Base-by-base conservation (phyloP, 2,113 vertebrate species). In the Semicossyphus pulcher region DNA sequence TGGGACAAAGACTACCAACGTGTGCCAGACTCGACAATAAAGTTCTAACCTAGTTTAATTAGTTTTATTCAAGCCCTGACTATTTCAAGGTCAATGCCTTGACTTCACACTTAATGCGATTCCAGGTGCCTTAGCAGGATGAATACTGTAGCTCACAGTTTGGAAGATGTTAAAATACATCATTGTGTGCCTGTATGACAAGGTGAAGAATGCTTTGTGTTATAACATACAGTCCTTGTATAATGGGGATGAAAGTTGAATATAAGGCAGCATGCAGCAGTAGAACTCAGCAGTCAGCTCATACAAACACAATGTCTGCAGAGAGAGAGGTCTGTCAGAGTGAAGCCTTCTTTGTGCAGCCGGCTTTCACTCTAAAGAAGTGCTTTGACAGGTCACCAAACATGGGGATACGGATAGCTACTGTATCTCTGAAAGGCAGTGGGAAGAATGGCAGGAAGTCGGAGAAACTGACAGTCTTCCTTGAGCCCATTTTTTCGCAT, bases 21-120 rank as follows among this genome's bases (percentile, higher is more conserved):
- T 83, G 60, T 87, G 73, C 78, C 44, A 64, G 69, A 65, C 44
- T 83, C 51, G 57, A 81, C 49, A 90, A 78, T 84, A 88, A 89
- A 90, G 66, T 71, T 85, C 31, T 57, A 37, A 86, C 25, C 48
- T 78, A 39, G 78, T 80, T 77, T 60, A 47, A 15, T 71, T 58
- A 80, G 75, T 63, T 56, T 53, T 72, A 67, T 64, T 87, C 68
- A 64, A 54, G 47, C 21, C 4, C 23, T 32, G 15, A 54, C 31
- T 12, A 0, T 65, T 54, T 57, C 18, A n/a, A n/a, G n/a, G n/a
- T n/a, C n/a, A n/a, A n/a, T 48, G 16, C 9, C 4, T n/a, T n/a
- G n/a, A 36, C 39, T 23, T 62, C 28, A 15, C 21, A 1, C 21
- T 29, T 1, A 36, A 41, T n/a, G 32, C 5, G 16, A 2, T 5